A percentile compares a stretch with the other conserved stretches of the same genome.
Evolutionary conservation across 2,888 invertebrate species (phyloP).

Genomic region (Taphrorychus bicolor): DNA sequence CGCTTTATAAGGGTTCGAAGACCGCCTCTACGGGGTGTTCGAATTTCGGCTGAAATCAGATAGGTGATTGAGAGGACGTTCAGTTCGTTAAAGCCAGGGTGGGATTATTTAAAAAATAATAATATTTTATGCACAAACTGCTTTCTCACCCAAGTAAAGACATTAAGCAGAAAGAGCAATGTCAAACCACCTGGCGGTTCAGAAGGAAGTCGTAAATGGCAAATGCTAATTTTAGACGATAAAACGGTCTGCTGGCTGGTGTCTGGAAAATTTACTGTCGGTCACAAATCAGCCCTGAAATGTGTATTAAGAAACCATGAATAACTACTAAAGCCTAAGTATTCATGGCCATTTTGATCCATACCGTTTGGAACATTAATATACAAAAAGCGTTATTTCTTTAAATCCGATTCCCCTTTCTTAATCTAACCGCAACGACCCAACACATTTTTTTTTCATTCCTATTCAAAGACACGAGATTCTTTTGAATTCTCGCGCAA

Average conservation of each 20-base stretch:
- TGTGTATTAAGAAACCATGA: background rate
- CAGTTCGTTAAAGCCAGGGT: background rate
- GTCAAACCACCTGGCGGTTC: background rate
- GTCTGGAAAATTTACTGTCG: background rate
- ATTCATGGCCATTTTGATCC: too few species aligned
- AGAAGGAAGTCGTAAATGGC: background rate
- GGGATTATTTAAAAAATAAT: background rate
- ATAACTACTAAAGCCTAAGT: background rate
- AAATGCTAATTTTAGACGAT: background rate
- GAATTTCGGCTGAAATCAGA: background rate
- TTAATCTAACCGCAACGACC: background rate
- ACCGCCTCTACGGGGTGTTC: slow-evolving; percentile 19
- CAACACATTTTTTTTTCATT: slow-evolving; percentile 15
- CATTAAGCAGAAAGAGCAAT: too few species aligned
- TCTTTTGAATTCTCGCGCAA: slow-evolving; percentile 28
- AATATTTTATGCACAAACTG: too few species aligned
- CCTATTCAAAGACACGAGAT: slow-evolving; percentile 7
- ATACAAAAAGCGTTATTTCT: background rate
- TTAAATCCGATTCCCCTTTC: background rate
- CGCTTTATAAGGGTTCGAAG: slow-evolving; percentile 12
- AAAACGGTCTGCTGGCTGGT: background rate
- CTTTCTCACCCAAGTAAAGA: too few species aligned
- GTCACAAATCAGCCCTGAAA: background rate
- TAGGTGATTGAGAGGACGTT: background rate
- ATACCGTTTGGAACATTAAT: background rate